These are phyloP conservation scores for Thripadectes ignobilis DNA, from an alignment of 2,797 vertebrate genomes.

Conservation along the genomic window DNA sequence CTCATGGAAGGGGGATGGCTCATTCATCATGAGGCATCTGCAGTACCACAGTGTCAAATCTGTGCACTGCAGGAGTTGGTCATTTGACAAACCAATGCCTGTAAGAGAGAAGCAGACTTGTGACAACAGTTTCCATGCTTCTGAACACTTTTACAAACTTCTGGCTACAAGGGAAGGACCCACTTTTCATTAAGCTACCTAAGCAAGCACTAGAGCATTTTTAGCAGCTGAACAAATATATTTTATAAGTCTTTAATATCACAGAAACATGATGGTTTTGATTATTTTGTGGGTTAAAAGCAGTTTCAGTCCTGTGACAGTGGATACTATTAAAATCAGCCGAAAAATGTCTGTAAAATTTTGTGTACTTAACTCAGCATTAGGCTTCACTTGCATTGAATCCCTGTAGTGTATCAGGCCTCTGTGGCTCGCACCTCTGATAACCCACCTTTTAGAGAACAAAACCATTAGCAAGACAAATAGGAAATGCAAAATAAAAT, in stretches of 20 bases:
- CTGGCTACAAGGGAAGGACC: neutral
- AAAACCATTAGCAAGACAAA: slow-evolving; percentile 10
- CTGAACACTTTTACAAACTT: neutral
- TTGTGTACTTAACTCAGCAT: neutral
- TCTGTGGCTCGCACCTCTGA: neutral
- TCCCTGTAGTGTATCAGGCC: neutral
- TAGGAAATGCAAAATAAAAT: neutral
- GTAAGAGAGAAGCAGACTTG: neutral
- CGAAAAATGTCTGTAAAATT: neutral
- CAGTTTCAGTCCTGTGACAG: neutral
- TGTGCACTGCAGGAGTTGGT: accelerated
- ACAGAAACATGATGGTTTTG: neutral
- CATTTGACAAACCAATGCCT: accelerated
- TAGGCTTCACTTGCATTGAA: neutral
- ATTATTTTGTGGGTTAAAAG: neutral
- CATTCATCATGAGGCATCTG: neutral
- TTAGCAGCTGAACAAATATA: neutral
- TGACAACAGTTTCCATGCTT: neutral
- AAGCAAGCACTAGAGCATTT: neutral
- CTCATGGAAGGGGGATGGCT: accelerated
- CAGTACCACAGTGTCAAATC: accelerated
- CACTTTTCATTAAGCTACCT: neutral
- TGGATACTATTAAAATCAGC: neutral
- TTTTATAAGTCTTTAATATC: neutral
- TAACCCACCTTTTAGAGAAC: neutral